These are phyloP conservation scores for Megaceryle alcyon DNA, from an alignment of 2,797 vertebrate genomes.

Conservation along the genomic window DNA sequence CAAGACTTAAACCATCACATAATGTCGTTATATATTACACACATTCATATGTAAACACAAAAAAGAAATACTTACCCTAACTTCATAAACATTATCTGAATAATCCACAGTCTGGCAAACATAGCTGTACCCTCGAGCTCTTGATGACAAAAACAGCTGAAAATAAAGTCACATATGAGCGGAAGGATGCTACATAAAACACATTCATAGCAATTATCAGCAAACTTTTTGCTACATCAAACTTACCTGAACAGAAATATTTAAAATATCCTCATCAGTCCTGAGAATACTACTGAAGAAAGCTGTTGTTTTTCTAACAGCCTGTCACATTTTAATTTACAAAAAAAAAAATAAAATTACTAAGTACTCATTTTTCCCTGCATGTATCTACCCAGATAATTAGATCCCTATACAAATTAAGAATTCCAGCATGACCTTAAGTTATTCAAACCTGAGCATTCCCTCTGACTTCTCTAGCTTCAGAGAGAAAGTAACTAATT, in stretches of 20 bases:
- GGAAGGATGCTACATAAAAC: constrained; percentile 11
- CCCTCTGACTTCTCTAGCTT: not conserved
- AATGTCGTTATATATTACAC: not conserved
- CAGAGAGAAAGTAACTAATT: not conserved
- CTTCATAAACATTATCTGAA: constrained; percentile 97
- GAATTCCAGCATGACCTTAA: not conserved
- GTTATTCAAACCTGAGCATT: not conserved
- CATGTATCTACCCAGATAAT: not conserved
- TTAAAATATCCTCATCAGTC: not conserved
- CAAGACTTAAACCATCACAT: not conserved
- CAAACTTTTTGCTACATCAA: not conserved
- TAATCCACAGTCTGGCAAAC: constrained; percentile 96
- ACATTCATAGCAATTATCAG: not conserved
- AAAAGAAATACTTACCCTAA: constrained; percentile 87
- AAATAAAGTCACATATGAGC: constrained; percentile 46
- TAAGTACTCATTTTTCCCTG: not conserved
- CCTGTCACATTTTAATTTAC: not conserved
- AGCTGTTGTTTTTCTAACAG: not conserved
- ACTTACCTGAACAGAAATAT: not conserved
- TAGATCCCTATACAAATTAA: not conserved
- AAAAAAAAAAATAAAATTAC: too few species aligned
- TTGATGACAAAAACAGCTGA: constrained; percentile 93
- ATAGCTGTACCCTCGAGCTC: constrained; percentile 95
- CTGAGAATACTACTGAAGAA: not conserved
- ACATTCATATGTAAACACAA: not conserved